Conservation (phyloP, 2,888 invertebrate genomes). For the Acanthacorydalis orientalis region DNA sequence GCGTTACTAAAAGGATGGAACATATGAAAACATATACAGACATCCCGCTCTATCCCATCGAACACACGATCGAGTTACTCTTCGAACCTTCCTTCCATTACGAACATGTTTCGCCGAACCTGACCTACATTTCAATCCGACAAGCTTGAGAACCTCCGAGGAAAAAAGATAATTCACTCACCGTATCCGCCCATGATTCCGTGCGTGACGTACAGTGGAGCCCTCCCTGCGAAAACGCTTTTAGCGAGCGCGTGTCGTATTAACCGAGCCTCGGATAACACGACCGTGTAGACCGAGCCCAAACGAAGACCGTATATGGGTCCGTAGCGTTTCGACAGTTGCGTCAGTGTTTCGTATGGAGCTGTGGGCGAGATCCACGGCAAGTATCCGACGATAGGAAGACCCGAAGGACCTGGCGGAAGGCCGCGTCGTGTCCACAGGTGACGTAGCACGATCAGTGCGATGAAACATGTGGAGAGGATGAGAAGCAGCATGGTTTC, state of each 20-base stretch:
- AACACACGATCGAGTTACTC: too few species aligned
- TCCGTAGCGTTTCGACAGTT: slow-evolving; percentile 51
- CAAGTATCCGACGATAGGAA: slow-evolving; percentile 66
- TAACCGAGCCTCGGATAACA: slow-evolving; percentile 56
- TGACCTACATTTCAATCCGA: too few species aligned
- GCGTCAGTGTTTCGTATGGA: slow-evolving; percentile 56
- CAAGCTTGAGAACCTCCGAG: too few species aligned
- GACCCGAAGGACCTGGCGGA: slow-evolving; percentile 65
- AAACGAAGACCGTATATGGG: slow-evolving; percentile 54
- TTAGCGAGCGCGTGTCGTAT: slow-evolving; percentile 56
- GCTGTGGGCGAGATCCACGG: slow-evolving; percentile 48
- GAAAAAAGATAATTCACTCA: slow-evolving; percentile 32
- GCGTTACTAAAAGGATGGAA: too few species aligned
- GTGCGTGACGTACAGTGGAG: slow-evolving; percentile 69
- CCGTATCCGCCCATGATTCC: slow-evolving; percentile 80
- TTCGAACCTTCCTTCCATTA: too few species aligned
- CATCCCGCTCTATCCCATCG: too few species aligned
- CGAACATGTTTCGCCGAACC: too few species aligned
- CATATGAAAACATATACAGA: too few species aligned
- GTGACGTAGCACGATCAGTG: slow-evolving; percentile 8
- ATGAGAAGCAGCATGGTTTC: too few species aligned
- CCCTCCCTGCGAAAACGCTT: slow-evolving; percentile 56
- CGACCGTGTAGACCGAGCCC: slow-evolving; percentile 60
- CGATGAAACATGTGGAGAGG: too few species aligned
- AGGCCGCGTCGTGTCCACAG: slow-evolving; percentile 29